Base-by-base conservation (phyloP, 2,797 vertebrate genomes). In the Smutsia gigantea region DNA sequence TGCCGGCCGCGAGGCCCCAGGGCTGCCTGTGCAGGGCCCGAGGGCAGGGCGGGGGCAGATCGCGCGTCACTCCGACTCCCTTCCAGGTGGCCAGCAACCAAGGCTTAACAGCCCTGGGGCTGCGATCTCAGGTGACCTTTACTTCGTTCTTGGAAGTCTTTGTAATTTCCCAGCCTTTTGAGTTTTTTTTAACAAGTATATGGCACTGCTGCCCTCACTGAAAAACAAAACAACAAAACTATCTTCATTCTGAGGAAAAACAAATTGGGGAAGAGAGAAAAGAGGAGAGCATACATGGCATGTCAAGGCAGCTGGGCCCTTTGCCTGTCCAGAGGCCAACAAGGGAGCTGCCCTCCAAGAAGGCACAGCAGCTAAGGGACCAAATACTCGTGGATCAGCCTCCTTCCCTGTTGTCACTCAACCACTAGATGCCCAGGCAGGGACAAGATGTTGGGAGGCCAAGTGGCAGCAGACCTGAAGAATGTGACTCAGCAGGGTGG, bases 241-340 rank as follows among this genome's bases (percentile, higher is more conserved):
- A 39, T 89, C 93, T 95, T 86, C 42, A 78, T 55, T 93, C 77
- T 68, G 69, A 87, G 69, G 78, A 63, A 93, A 96, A 94, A 34
- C 59, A 88, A 77, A 93, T 15, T 11, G 57, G n/a, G 72, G 75
- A 83, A 89, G 59, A 63, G 64, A 90, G 61, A 74, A 90, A 94
- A 74, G 31, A 57, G 77, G 94, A 96, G 46, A 53, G 92, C 87
- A 42, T 10, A 53, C 12, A 46, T 0, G 4, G 42, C 57, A 7
- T 19, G 14, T 77, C 66, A 81, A 49, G 69, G 57, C 61, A 81
- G 83, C 57, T 0, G 0, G 87, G 59, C n/a, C 39, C 49, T 81
- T 10, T 31, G 90, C 81, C 71, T 53, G 53, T 21, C 81, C 55
- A 34, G 81, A 82, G 74, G 49, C 79, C 23, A 0, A 15, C 68